Percentiles rank a stretch among this genome's conserved stretches.
Conservation (phyloP, 2,888 invertebrate species). For the Oscheius sp. region DNA sequence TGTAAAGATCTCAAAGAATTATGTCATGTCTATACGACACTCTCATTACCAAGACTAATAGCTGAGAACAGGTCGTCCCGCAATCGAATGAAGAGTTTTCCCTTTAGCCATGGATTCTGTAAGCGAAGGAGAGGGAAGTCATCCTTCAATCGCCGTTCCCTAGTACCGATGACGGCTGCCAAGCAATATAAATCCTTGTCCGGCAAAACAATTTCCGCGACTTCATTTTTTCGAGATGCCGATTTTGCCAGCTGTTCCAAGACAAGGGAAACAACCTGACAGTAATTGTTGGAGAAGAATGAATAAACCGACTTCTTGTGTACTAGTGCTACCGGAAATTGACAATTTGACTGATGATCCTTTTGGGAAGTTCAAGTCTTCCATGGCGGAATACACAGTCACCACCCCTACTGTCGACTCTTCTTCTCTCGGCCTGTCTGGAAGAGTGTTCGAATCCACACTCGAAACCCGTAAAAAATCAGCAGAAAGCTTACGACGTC, state of each 20-base stretch:
- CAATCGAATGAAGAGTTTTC: conserved; percentile 88
- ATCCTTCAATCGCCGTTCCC: conserved; percentile 89
- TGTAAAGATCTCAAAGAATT: conserved; percentile 8
- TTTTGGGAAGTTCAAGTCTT: conserved; percentile 81
- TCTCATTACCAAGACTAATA: conserved; percentile 72
- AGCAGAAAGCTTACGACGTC: conserved; percentile 43
- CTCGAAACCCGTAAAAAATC: conserved; percentile 22
- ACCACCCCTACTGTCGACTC: conserved; percentile 55
- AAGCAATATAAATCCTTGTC: conserved; percentile 88
- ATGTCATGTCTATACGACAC: conserved; percentile 68
- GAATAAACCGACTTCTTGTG: conserved; percentile 82
- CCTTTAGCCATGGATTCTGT: conserved; percentile 83
- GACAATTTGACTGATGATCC: conserved; percentile 80
- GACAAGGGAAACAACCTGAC: conserved; percentile 84
- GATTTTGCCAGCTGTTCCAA: conserved; percentile 95
- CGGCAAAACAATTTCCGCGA: conserved; percentile 38
- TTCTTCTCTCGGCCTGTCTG: conserved; percentile 40
- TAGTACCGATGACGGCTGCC: conserved; percentile 91
- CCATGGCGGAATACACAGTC: conserved; percentile 89
- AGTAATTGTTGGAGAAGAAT: too few relatives aligned
- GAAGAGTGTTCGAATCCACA: conserved; percentile 34
- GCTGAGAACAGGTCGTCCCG: conserved; percentile 78
- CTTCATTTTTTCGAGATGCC: conserved; percentile 1
- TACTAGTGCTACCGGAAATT: conserved; percentile 89
- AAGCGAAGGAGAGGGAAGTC: conserved; percentile 91